These are phyloP conservation scores for Manis javanica DNA, from an alignment of 2,797 vertebrate genomes.

Conservation along the genomic window DNA sequence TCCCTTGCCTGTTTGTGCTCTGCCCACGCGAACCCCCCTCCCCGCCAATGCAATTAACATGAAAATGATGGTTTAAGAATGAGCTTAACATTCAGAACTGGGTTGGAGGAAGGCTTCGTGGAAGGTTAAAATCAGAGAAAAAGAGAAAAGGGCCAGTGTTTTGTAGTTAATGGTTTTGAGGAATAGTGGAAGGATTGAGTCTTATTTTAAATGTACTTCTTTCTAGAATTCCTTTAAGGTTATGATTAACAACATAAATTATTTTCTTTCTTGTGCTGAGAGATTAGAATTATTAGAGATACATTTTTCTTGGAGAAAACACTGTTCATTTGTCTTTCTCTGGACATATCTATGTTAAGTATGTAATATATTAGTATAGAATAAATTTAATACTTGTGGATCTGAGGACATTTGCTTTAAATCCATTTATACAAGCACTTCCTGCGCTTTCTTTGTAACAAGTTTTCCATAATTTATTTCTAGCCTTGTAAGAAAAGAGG, in stretches of 20 bases:
- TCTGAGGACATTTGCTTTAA: slow-evolving; percentile 57
- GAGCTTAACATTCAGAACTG: slow-evolving; percentile 34
- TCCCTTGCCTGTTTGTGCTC: slow-evolving; percentile 36
- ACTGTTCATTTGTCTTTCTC: slow-evolving; percentile 38
- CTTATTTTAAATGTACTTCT: slow-evolving; percentile 59
- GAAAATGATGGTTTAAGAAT: slow-evolving; percentile 58
- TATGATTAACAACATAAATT: slow-evolving; percentile 54
- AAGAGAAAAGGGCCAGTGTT: slow-evolving; percentile 43
- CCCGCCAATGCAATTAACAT: slow-evolving; percentile 8
- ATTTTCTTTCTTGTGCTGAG: slow-evolving; percentile 53
- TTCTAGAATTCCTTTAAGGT: slow-evolving; percentile 52
- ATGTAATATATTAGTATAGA: slow-evolving; percentile 21
- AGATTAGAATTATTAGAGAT: slow-evolving; percentile 57
- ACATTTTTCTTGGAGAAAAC: slow-evolving; percentile 32
- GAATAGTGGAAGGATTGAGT: slow-evolving; percentile 26
- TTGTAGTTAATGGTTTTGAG: slow-evolving; percentile 59
- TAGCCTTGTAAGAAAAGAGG: slow-evolving; percentile 30
- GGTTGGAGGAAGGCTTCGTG: background rate
- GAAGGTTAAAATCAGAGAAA: slow-evolving; percentile 40
- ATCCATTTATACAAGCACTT: slow-evolving; percentile 37
- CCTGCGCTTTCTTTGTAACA: slow-evolving; percentile 12
- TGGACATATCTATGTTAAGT: slow-evolving; percentile 37
- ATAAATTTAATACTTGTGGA: slow-evolving; percentile 36
- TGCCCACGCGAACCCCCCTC: too few species aligned
- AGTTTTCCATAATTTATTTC: slow-evolving; percentile 57